Percentiles rank a stretch among this genome's conserved stretches.
phyloP scores from a whole-genome alignment of 2,888 invertebrate species.

The Synergus japonicus region DNA sequence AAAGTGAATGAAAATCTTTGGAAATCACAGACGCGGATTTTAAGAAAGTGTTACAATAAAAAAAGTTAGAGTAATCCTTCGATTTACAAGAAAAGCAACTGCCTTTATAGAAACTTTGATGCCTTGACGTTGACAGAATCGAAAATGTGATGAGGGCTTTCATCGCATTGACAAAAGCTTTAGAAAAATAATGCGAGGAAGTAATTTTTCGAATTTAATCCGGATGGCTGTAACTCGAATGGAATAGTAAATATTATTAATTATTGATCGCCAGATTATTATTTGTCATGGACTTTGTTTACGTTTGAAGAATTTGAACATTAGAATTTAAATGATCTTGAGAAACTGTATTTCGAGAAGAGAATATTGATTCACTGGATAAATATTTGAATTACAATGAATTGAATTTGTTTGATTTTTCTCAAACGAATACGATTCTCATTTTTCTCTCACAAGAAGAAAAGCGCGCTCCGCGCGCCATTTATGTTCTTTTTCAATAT shows the following conservation, averaged over 20 bases:
- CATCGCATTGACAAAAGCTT: conserved; percentile 30
- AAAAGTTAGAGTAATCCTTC: conserved; percentile 21
- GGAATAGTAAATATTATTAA: background rate
- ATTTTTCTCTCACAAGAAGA: conserved; percentile 4
- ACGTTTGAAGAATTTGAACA: no score
- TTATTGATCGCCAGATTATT: conserved; percentile 12
- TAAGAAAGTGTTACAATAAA: background rate
- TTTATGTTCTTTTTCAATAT: no score
- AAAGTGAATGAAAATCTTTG: conserved; percentile 6
- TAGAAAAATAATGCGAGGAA: conserved; percentile 29
- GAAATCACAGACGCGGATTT: background rate
- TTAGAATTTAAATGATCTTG: no score
- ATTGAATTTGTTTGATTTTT: no score
- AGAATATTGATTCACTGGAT: no score
- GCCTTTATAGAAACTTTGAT: conserved; percentile 16
- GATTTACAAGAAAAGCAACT: conserved; percentile 30
- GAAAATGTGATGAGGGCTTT: conserved; percentile 20
- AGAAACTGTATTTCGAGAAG: no score
- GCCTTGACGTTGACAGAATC: background rate
- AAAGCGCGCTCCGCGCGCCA: no score
- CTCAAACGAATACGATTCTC: background rate
- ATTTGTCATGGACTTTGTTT: background rate
- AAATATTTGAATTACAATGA: no score
- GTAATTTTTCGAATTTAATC: conserved; percentile 18
- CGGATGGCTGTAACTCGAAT: conserved; percentile 3